These are phyloP conservation scores for Paracanthobrama guichenoti DNA, from an alignment of 2,113 vertebrate genomes.

Conservation along the genomic window DNA sequence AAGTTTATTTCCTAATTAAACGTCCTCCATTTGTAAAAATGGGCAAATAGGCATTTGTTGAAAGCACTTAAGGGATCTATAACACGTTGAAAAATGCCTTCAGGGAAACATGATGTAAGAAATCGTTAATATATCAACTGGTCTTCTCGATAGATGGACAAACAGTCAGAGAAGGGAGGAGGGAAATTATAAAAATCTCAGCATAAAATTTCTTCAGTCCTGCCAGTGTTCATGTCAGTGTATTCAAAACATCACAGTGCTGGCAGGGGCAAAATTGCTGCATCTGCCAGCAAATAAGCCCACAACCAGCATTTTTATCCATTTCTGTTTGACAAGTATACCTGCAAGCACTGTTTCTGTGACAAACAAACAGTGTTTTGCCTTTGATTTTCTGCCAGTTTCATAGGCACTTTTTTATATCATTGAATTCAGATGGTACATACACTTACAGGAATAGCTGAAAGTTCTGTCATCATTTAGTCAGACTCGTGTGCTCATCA, in stretches of 20 bases:
- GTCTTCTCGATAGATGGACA: neutral
- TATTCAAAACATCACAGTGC: slow-evolving; percentile 32
- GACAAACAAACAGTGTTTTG: slow-evolving; percentile 27
- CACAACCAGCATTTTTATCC: slow-evolving; percentile 24
- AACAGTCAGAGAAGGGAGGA: neutral
- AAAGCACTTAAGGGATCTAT: slow-evolving; percentile 23
- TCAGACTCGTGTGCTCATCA: neutral
- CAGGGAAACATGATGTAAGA: slow-evolving; percentile 9
- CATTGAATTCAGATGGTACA: slow-evolving; percentile 10
- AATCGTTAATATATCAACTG: slow-evolving; percentile 6
- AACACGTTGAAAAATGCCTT: slow-evolving; percentile 20
- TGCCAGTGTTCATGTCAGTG: slow-evolving; percentile 14
- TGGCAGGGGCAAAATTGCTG: slow-evolving; percentile 19
- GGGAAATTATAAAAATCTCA: neutral
- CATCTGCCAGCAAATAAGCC: slow-evolving; percentile 29
- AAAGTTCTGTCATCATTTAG: neutral
- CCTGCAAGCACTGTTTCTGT: neutral
- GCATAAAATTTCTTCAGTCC: slow-evolving; percentile 25
- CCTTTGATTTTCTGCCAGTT: neutral
- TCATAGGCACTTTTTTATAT: neutral
- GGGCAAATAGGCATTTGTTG: neutral
- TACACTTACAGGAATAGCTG: neutral
- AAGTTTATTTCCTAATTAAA: slow-evolving; percentile 32
- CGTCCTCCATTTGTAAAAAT: slow-evolving; percentile 5
- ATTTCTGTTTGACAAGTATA: slow-evolving; percentile 34